A percentile compares a stretch with the other conserved stretches of the same genome.
Conservation (phyloP, 2,888 invertebrate genomes). For the Phaonia tiefii region DNA sequence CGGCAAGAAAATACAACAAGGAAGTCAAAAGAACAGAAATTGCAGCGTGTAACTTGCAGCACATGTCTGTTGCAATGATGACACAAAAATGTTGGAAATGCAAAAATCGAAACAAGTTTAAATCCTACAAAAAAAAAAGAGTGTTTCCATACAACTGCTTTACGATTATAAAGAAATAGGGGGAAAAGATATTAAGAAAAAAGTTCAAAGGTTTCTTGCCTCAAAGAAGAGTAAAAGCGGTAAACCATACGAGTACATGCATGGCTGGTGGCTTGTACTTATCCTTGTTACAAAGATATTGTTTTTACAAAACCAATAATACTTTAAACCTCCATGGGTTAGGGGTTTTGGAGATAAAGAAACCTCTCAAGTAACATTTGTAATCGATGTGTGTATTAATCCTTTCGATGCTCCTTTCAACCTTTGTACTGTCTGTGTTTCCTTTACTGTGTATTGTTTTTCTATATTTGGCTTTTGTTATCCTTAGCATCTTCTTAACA, state of each 20-base stretch:
- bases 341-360: slow-evolving; percentile 15
- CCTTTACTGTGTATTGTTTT: slow-evolving; percentile 41
- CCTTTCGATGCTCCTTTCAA: not conserved
- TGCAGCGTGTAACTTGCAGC: not conserved
- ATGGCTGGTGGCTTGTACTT: too few relatives aligned
- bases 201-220: too few relatives aligned
- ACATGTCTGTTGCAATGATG: slow-evolving; percentile 36
- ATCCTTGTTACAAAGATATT: too few relatives aligned
- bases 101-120: not conserved
- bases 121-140: not conserved
- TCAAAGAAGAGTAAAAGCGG: too few relatives aligned
- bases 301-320: too few relatives aligned
- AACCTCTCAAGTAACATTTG: slow-evolving; percentile 11
- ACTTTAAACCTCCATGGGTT: not conserved
- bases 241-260: too few relatives aligned
- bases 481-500: slow-evolving; percentile 24
- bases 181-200: too few relatives aligned
- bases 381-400: not conserved
- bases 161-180: not conserved
- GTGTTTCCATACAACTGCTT: not conserved
- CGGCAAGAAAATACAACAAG: not conserved
- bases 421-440: not conserved
- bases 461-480: slow-evolving; percentile 42
- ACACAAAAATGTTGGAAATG: not conserved
- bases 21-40: slow-evolving; percentile 28